Evolutionary conservation across 2,888 invertebrate genomes (phyloP).

Genomic region (Polia nebulosa): DNA sequence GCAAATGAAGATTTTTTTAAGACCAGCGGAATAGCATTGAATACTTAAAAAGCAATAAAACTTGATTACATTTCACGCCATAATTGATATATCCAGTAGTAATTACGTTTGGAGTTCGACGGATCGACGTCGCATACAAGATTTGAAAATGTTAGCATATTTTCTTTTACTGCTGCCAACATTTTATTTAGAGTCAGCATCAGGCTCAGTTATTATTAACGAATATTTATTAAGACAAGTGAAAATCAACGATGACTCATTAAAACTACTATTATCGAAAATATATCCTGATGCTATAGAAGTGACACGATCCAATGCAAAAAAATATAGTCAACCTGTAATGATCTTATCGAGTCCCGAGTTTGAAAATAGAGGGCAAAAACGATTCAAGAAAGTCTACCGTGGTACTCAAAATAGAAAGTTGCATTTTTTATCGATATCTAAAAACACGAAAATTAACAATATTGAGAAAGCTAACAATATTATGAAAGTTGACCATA

Average conservation of each 20-base stretch:
- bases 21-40: not conserved
- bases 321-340: accelerated
- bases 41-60: slow-evolving; percentile 43
- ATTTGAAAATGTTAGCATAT: slow-evolving; percentile 31
- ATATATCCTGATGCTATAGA: not conserved
- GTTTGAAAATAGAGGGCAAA: slow-evolving; percentile 26
- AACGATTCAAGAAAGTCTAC: slow-evolving; percentile 23
- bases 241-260: slow-evolving; percentile 26
- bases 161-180: slow-evolving; percentile 34
- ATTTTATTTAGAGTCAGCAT: not conserved
- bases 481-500: not conserved
- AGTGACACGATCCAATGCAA: too few species aligned
- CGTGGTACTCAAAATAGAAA: not conserved
- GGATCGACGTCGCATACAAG: slow-evolving; percentile 17
- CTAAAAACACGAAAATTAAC: not conserved
- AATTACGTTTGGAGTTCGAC: not conserved
- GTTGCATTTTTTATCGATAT: not conserved
- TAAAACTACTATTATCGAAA: slow-evolving; percentile 1
- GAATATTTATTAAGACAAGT: slow-evolving; percentile 20
- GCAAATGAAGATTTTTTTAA: too few species aligned
- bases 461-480: not conserved
- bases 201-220: slow-evolving; percentile 7
- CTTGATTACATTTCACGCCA: slow-evolving; percentile 32
- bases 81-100: slow-evolving; percentile 8
- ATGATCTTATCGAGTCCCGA: not conserved